Conservation (phyloP, 2,797 vertebrate species). For the Calcarius lapponicus region DNA sequence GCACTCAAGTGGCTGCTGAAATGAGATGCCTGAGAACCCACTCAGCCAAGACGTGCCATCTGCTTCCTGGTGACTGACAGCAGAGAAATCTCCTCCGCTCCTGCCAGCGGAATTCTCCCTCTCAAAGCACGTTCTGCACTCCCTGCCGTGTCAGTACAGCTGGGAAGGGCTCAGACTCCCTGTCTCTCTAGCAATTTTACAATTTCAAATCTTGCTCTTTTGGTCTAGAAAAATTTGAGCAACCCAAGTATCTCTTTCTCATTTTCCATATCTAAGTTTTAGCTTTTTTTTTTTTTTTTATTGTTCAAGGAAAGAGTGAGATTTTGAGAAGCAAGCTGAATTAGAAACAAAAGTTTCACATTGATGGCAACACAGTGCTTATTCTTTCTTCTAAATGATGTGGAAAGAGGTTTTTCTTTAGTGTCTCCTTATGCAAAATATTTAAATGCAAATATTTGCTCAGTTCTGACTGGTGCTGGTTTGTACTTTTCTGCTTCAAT, state of each 20-base stretch:
- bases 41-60: slow-evolving; percentile 36
- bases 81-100: not conserved
- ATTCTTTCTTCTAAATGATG: not conserved
- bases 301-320: not conserved
- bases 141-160: not conserved
- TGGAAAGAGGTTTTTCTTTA: not conserved
- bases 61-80: slow-evolving; percentile 23
- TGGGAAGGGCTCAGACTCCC: not conserved
- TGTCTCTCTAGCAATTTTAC: not conserved
- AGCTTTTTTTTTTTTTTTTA: not conserved
- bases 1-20: not conserved
- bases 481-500: not conserved
- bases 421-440: not conserved
- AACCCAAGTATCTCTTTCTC: not conserved
- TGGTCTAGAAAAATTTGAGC: not conserved
- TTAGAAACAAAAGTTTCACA: not conserved
- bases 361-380: not conserved
- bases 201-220: not conserved
- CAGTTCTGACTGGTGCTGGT: not conserved
- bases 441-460: not conserved
- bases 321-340: not conserved
- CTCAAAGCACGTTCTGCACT: not conserved
- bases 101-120: not conserved
- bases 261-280: not conserved
- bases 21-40: not conserved